These are phyloP conservation scores for Elgaria multicarinata DNA, from an alignment of 2,113 vertebrate genomes.

Conservation along the genomic window DNA sequence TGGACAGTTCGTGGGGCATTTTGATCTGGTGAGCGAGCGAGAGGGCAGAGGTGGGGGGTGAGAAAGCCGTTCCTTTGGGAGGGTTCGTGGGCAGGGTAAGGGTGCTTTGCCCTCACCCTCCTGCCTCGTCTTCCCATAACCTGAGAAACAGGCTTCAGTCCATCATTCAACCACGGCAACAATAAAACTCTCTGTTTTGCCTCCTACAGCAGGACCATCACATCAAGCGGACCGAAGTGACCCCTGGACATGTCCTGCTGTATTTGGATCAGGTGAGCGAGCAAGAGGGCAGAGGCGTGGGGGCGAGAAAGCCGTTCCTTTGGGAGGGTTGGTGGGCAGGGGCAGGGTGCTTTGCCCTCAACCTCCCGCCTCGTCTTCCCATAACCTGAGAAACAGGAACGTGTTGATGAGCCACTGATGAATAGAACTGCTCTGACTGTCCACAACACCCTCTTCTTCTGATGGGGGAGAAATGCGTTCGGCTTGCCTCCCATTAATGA, in stretches of 20 bases:
- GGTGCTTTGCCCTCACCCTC: background rate
- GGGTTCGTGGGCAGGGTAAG: background rate
- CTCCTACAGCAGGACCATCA: too few relatives aligned
- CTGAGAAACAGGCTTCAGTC: background rate
- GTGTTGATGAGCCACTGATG: background rate
- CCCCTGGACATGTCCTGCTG: conserved; percentile 53
- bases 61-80: background rate
- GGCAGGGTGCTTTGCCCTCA: background rate
- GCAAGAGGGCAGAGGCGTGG: background rate
- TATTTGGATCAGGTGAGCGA: conserved; percentile 57
- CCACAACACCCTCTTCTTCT: too few relatives aligned
- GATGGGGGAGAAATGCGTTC: too few relatives aligned
- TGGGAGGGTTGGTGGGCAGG: background rate
- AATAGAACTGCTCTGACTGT: background rate
- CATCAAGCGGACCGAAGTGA: conserved; percentile 58
- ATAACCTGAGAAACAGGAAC: background rate
- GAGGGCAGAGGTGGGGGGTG: background rate
- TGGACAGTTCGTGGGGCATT: conserved; percentile 59
- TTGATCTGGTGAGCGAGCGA: conserved; percentile 49
- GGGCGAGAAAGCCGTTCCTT: background rate
- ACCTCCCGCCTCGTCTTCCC: too few relatives aligned
- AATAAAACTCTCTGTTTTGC: too few relatives aligned
- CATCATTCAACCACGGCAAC: too few relatives aligned
- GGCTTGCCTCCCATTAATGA: too few relatives aligned
- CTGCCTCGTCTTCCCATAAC: too few relatives aligned